phyloP scores from a whole-genome alignment of 2,113 vertebrate genomes.

The Trichechus manatus region DNA sequence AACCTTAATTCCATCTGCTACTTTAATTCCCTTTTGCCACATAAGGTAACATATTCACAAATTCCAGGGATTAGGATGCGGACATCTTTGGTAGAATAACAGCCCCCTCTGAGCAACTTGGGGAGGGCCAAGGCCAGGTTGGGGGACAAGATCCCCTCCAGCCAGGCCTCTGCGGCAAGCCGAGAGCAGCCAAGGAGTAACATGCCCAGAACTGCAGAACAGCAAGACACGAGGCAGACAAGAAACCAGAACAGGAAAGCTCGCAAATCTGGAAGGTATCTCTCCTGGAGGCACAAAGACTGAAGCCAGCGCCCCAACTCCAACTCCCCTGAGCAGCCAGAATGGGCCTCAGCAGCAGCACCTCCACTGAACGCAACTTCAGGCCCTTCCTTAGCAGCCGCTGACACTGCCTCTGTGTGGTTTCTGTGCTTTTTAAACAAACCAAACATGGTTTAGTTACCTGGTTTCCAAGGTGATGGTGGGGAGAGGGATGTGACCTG shows the following conservation, averaged over 20 bases:
- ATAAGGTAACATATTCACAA: not conserved
- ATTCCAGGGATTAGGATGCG: not conserved
- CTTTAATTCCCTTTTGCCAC: not conserved
- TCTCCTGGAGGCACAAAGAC: not conserved
- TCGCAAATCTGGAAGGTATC: not conserved
- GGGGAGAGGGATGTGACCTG: not conserved
- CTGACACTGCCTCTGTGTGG: not conserved
- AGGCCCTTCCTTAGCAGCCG: not conserved
- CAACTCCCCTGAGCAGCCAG: not conserved
- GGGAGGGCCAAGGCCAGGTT: not conserved
- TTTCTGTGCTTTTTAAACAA: not conserved
- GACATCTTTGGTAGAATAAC: no score
- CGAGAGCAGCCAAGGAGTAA: not conserved
- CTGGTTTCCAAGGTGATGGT: not conserved
- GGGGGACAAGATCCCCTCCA: not conserved
- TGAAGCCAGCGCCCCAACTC: not conserved
- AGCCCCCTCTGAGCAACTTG: not conserved
- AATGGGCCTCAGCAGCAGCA: not conserved
- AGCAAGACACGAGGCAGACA: not conserved
- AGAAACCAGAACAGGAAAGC: not conserved
- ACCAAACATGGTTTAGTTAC: not conserved
- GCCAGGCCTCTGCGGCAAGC: not conserved
- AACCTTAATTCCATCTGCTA: not conserved
- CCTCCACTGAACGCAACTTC: not conserved
- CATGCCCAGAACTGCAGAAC: not conserved